Conservation (phyloP, 1,140 invertebrate species). For the Prorops nasuta region DNA sequence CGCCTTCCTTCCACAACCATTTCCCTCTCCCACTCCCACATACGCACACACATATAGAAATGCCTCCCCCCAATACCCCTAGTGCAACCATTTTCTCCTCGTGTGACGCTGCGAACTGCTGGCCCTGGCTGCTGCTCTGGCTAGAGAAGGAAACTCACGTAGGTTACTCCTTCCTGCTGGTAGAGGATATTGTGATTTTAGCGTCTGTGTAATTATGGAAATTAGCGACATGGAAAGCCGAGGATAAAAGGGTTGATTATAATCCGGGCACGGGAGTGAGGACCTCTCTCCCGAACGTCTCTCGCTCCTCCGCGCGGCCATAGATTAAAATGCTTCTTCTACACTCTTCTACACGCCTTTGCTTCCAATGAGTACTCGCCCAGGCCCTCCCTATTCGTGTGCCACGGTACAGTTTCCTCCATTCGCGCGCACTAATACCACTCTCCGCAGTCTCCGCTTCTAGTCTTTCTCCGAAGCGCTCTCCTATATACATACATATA, state of each 20-base stretch:
- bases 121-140: background rate
- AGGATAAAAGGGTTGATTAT: conserved; percentile 61
- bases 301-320: conserved; percentile 45
- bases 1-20: conserved; percentile 19
- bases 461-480: conserved; percentile 19
- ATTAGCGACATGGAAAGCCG: conserved; percentile 60
- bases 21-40: conserved; percentile 26
- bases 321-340: conserved; percentile 58
- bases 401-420: too few species aligned
- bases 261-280: conserved; percentile 49
- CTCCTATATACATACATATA: conserved; percentile 9
- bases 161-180: conserved; percentile 52
- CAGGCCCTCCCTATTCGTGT: conserved; percentile 4
- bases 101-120: conserved; percentile 23
- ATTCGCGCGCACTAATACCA: conserved; percentile 1
- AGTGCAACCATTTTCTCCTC: conserved; percentile 30
- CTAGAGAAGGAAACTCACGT: conserved; percentile 43
- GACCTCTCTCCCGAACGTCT: conserved; percentile 30
- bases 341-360: conserved; percentile 53
- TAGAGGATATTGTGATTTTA: conserved; percentile 59
- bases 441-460: conserved; percentile 8
- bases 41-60: conserved; percentile 16
- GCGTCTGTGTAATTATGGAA: conserved; percentile 60
- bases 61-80: conserved; percentile 20
- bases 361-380: conserved; percentile 30